Evolutionary conservation across 2,113 vertebrate genomes (phyloP).

Genomic region (Bostrychus sinensis): DNA sequence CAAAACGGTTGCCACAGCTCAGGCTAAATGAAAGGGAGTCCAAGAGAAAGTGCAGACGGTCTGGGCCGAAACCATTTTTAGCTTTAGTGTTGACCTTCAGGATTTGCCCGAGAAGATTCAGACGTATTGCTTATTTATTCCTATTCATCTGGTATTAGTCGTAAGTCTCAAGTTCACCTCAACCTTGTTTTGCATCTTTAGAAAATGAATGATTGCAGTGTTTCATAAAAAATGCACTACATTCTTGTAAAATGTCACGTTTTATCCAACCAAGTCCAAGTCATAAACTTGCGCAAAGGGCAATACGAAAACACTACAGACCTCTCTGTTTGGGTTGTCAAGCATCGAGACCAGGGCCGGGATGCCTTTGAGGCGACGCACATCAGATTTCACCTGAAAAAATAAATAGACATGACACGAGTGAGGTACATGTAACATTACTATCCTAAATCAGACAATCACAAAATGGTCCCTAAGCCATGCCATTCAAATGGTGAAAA

Average conservation of each 20-base stretch:
- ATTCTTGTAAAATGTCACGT: constrained; percentile 9
- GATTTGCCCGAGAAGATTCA: constrained; percentile 30
- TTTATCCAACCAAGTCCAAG: neutral
- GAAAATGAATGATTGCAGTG: neutral
- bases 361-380: constrained; percentile 93
- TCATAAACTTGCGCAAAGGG: constrained; percentile 11
- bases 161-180: neutral
- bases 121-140: constrained; percentile 27
- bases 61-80: constrained; percentile 46
- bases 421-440: neutral
- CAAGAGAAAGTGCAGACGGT: constrained; percentile 29
- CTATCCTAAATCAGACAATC: too few relatives aligned
- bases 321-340: constrained; percentile 94
- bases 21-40: constrained; percentile 45
- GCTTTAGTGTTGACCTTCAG: constrained; percentile 41
- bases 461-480: too few relatives aligned
- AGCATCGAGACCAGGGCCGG: constrained; percentile 90
- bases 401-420: neutral
- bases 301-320: neutral
- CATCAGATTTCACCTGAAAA: constrained; percentile 89
- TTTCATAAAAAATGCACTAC: constrained; percentile 7
- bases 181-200: constrained; percentile 1
- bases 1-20: constrained; percentile 41
- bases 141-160: constrained; percentile 12
- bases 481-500: too few relatives aligned